Base-by-base conservation (phyloP, 2,113 vertebrate species). In the Tinamus guttatus region DNA sequence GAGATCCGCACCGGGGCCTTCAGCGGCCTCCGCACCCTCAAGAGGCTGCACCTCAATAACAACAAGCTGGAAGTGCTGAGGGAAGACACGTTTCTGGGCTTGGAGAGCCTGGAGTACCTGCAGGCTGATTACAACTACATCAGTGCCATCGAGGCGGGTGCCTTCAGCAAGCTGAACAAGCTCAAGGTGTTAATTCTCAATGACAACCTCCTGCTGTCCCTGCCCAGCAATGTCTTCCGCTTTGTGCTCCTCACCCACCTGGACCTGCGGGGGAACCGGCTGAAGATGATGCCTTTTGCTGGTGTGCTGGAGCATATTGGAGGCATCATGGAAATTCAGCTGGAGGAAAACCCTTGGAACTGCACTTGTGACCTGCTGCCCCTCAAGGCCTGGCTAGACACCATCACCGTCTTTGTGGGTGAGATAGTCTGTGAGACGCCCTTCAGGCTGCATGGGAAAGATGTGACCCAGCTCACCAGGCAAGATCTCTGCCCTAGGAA, bases 61-160 rank as follows among this genome's bases (percentile, higher is more conserved):
- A 99, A 99, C 97, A 99, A 99, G 93, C 97, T 99, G 90, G 99
- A 99, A 94, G 98, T 99, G 87, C 97, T 99, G 59, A 98, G 99
- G 85, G 99, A 99, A 96, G 99, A 99, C 97, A 99, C 98, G 0
- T 99, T 99, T 91, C 93, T 98, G 62, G 99, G 99, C 45, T 98
- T 99, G 86, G 99, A 99, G 98, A 99, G 98, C 92, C 97, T 99
- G 94, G 99, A 99, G 96, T 99, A 99, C 97, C 97, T 99, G 84
- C 99, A 99, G 91, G 99, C 99, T 5, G 99, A 99, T 96, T 99
- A 99, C 95, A 99, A 99, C 97, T 99, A 99, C 74, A 99, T 99
- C 97, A 99, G 99, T n/a, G 95, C 98, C 90, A 99, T 99, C 1
- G 99, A 99, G 95, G 98, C 99, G 0, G 99, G 99, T 3, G 98